phyloP scores from a whole-genome alignment of 2,888 invertebrate genomes.

The Branchipolynoe longqiensis region DNA sequence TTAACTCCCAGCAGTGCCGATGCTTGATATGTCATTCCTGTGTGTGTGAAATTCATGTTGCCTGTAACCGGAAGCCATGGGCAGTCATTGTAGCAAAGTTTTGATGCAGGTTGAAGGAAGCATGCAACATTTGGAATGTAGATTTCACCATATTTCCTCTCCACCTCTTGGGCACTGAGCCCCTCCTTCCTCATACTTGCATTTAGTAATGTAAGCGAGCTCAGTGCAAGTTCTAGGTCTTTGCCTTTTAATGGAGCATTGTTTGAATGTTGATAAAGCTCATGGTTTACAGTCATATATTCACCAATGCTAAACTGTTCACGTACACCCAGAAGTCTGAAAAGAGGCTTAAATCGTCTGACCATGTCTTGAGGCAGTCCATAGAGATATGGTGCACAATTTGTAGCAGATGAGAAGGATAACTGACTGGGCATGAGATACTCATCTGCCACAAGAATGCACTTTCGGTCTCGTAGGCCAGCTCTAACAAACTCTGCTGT shows the following conservation, averaged over 20 bases:
- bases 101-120: conserved; percentile 66
- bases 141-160: conserved; percentile 62
- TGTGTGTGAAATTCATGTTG: conserved; percentile 66
- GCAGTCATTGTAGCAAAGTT: conserved; percentile 73
- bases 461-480: conserved; percentile 53
- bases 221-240: conserved; percentile 61
- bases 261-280: conserved; percentile 43
- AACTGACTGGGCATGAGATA: conserved; percentile 61
- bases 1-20: conserved; percentile 69
- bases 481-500: conserved; percentile 31
- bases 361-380: conserved; percentile 64
- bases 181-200: conserved; percentile 59
- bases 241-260: conserved; percentile 54
- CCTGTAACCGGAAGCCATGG: conserved; percentile 65
- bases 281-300: conserved; percentile 58
- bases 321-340: conserved; percentile 65
- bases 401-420: conserved; percentile 52
- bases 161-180: conserved; percentile 50
- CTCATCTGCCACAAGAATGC: conserved; percentile 59
- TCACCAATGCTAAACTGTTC: conserved; percentile 65
- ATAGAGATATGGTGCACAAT: conserved; percentile 68
- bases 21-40: conserved; percentile 67
- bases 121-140: conserved; percentile 70
- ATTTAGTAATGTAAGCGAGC: conserved; percentile 60
- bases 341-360: conserved; percentile 58